phyloP scores from a whole-genome alignment of 2,888 invertebrate genomes.

The Tholera decimalis region DNA sequence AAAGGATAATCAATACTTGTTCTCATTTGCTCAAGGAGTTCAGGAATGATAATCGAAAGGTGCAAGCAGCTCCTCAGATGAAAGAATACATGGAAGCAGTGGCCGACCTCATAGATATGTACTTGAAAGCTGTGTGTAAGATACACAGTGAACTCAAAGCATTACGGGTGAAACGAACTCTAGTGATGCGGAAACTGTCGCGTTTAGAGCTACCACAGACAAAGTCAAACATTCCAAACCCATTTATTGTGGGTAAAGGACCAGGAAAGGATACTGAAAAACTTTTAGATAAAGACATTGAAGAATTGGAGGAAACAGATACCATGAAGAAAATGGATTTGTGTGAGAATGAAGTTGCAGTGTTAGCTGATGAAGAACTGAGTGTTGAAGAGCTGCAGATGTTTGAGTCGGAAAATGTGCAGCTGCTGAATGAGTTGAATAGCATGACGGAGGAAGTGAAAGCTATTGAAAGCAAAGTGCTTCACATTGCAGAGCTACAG shows the following conservation, averaged over 20 bases:
- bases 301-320: constrained; percentile 72
- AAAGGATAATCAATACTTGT: constrained; percentile 96
- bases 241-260: constrained; percentile 75
- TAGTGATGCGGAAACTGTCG: constrained; percentile 96
- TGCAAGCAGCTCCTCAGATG: constrained; percentile 92
- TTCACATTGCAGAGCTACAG: constrained; percentile 98
- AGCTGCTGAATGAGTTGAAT: constrained; percentile 96
- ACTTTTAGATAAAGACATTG: constrained; percentile 68
- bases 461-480: constrained; percentile 97
- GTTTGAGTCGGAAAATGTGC: constrained; percentile 98
- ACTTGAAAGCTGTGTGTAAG: constrained; percentile 96
- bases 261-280: constrained; percentile 71
- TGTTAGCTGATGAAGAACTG: constrained; percentile 92
- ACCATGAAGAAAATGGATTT: constrained; percentile 80
- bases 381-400: constrained; percentile 97
- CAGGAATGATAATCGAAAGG: constrained; percentile 92
- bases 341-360: constrained; percentile 86
- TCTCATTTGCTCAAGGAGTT: constrained; percentile 95
- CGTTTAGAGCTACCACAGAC: constrained; percentile 91
- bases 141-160: constrained; percentile 97
- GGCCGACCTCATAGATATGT: constrained; percentile 94
- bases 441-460: constrained; percentile 97
- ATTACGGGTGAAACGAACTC: constrained; percentile 95
- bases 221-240: constrained; percentile 79
- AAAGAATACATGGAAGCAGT: constrained; percentile 95